Base-by-base conservation (phyloP, 2,888 invertebrate genomes). In the Meghimatium bilineatum region DNA sequence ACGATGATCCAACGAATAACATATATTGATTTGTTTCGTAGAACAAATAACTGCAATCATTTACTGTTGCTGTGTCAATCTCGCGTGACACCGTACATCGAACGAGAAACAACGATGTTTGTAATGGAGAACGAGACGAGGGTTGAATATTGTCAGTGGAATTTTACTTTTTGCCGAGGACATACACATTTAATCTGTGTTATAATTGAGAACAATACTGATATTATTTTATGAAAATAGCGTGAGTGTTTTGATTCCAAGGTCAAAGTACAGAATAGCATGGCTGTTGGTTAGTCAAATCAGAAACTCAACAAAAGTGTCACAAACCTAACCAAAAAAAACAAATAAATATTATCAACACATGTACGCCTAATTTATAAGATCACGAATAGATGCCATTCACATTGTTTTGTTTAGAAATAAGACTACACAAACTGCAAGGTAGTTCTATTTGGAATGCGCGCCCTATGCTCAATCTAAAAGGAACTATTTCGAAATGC, bases 241-340 rank as follows among this genome's bases (percentile, higher is more conserved):
- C 76, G 69, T 72, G 20, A 49, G 67, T 77, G 72, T 76, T 60
- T 20, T 32, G n/a, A 80, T 82, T 87, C 90, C 91, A 92, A 92
- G 92, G 92, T 92, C 92, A 92, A 91, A 92, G 92, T 91, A 92
- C 91, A 90, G 89, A 91, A n/a, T n/a, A n/a, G 91, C 82, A 92
- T 92, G 92, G 91, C 91, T n/a, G n/a, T n/a, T n/a, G 92, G 90
- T 89, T 85, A 79, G 86, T 87, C 87, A 87, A 91, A 90, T 89
- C 84, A 80, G 86, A 87, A 86, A 87, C 74, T 81, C 80, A 90
- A 91, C 90, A 91, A 91, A 91, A 90, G 90, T 91, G 89, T 87
- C 72, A 85, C 26, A 17, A 5, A 8, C 1, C 17, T 17, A 87
- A 89, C 87, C 86, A 88, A 88, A n/a, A n/a, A n/a, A n/a, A n/a